These are phyloP conservation scores for Romanogobio albipinnatus DNA, from an alignment of 2,113 vertebrate genomes.

Conservation along the genomic window DNA sequence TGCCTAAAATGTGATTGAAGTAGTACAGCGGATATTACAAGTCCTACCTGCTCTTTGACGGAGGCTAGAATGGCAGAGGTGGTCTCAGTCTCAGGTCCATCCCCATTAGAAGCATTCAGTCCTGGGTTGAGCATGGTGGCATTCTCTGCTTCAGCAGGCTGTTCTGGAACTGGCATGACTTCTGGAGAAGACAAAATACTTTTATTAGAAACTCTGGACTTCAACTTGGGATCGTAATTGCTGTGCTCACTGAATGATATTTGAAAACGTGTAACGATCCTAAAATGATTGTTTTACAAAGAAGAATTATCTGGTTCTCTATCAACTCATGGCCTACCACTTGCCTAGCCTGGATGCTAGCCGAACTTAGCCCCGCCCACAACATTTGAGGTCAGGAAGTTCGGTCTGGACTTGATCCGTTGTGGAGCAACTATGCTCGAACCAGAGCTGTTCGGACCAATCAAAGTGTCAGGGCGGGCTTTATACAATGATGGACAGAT, in stretches of 20 bases:
- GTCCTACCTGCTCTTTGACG: conserved; percentile 95
- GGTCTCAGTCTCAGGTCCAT: conserved; percentile 91
- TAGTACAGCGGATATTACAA: not conserved
- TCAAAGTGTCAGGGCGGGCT: too few species aligned
- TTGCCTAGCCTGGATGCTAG: not conserved
- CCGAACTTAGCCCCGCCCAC: too few species aligned
- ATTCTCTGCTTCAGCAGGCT: conserved; percentile 91
- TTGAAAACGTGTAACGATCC: not conserved
- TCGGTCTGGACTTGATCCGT: too few species aligned
- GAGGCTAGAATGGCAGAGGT: conserved; percentile 97
- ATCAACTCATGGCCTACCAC: not conserved
- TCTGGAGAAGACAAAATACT: conserved; percentile 66
- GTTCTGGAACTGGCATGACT: conserved; percentile 97
- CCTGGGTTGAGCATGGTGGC: conserved; percentile 88
- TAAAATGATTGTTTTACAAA: not conserved
- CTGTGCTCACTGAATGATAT: not conserved
- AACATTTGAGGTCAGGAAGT: too few species aligned
- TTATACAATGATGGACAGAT: too few species aligned
- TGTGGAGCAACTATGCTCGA: too few species aligned
- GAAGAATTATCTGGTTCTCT: not conserved
- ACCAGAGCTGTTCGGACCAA: too few species aligned
- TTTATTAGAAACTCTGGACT: conserved; percentile 8
- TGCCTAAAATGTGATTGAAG: not conserved
- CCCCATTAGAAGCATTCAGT: conserved; percentile 89
- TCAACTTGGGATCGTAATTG: not conserved